phyloP scores from a whole-genome alignment of 2,113 vertebrate species.

The Scomber japonicus region DNA sequence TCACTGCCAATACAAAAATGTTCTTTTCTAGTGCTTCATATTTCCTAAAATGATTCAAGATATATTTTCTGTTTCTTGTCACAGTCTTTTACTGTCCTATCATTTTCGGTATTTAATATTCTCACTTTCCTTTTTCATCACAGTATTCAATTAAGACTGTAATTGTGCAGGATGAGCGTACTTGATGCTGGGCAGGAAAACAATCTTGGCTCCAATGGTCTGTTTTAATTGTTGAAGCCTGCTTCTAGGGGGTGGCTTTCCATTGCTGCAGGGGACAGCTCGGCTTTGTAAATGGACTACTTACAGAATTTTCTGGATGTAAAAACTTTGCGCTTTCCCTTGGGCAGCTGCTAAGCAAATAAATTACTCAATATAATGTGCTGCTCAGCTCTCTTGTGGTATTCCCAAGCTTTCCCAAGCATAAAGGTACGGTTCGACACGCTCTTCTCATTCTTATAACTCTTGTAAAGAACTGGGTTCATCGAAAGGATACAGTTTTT shows the following conservation, averaged over 20 bases:
- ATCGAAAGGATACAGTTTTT: conserved; percentile 77
- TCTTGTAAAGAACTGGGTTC: conserved; percentile 74
- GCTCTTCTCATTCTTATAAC: conserved; percentile 56
- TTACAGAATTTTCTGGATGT: conserved; percentile 78
- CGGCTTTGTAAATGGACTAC: conserved; percentile 74
- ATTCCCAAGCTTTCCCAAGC: conserved; percentile 56
- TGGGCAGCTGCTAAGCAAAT: conserved; percentile 77
- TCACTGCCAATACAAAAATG: neutral
- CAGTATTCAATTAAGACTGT: conserved; percentile 27
- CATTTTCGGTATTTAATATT: conserved; percentile 22
- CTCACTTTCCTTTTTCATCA: conserved; percentile 20
- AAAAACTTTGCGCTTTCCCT: conserved; percentile 68
- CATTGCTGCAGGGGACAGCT: conserved; percentile 72
- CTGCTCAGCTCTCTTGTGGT: conserved; percentile 61
- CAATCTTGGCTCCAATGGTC: conserved; percentile 51
- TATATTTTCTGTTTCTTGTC: neutral
- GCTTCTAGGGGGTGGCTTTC: conserved; percentile 46
- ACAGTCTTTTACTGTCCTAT: conserved; percentile 11
- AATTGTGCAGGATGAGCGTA: conserved; percentile 49
- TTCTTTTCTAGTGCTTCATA: neutral
- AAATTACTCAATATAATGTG: conserved; percentile 80
- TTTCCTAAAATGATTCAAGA: neutral
- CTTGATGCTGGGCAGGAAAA: conserved; percentile 56
- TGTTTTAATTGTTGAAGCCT: conserved; percentile 67
- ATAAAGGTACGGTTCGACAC: conserved; percentile 67